phyloP scores from a whole-genome alignment of 2,888 invertebrate genomes.

The Ophion ventricosus region DNA sequence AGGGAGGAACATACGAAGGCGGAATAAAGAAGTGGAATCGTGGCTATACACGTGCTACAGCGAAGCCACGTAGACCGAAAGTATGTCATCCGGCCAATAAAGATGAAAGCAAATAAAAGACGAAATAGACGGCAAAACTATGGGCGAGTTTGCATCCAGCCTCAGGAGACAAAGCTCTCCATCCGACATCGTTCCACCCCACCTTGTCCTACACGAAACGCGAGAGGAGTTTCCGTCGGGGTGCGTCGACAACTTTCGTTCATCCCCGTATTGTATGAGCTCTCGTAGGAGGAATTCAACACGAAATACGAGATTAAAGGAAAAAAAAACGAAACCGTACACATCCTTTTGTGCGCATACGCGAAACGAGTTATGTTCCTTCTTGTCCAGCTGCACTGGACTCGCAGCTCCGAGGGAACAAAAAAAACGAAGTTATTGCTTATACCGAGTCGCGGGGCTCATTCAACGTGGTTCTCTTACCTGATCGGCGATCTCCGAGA shows the following conservation, averaged over 20 bases:
- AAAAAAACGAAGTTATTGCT: not conserved
- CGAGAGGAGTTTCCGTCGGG: constrained; percentile 27
- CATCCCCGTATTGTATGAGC: constrained; percentile 44
- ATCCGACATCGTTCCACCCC: not conserved
- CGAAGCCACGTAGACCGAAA: constrained; percentile 18
- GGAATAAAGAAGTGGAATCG: constrained; percentile 25
- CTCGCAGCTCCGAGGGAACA: not conserved
- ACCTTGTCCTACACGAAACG: constrained; percentile 17
- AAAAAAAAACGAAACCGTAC: constrained; percentile 31
- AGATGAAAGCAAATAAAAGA: constrained; percentile 57
- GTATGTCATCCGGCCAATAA: constrained; percentile 54
- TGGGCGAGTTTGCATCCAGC: constrained; percentile 27
- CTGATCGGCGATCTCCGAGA: constrained; percentile 90
- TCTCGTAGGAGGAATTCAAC: constrained; percentile 34
- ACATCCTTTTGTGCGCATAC: constrained; percentile 7
- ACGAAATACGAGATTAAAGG: constrained; percentile 8
- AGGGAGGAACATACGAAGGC: constrained; percentile 14
- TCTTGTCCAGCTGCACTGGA: not conserved
- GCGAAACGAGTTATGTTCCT: not conserved
- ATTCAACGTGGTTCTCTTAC: constrained; percentile 81
- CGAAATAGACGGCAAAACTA: constrained; percentile 46
- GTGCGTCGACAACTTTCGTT: constrained; percentile 50
- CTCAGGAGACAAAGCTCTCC: constrained; percentile 44
- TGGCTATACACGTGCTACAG: not conserved
- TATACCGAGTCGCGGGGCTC: not conserved